Conservation (phyloP, 2,113 vertebrate species). For the Leptosomus discolor region DNA sequence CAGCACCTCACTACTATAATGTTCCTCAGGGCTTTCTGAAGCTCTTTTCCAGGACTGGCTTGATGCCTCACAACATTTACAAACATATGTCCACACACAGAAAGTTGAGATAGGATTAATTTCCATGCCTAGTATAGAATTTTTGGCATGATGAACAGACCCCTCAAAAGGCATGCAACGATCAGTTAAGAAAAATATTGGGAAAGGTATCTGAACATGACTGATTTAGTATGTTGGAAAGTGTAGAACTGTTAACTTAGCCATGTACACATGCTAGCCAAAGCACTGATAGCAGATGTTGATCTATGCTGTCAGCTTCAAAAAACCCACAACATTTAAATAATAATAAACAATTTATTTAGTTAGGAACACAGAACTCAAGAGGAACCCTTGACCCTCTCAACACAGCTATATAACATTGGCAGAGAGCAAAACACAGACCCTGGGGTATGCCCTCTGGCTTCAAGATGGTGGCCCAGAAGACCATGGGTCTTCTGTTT, state of each 20-base stretch:
- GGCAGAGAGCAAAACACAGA: background rate
- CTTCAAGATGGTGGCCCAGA: background rate
- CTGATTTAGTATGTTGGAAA: background rate
- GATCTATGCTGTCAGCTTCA: background rate
- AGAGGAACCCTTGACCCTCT: too few relatives aligned
- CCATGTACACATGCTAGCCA: background rate
- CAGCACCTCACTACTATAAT: background rate
- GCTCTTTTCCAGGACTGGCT: background rate
- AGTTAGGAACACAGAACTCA: background rate
- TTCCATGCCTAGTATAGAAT: background rate
- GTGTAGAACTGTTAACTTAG: background rate
- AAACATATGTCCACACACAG: background rate
- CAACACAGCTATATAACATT: background rate
- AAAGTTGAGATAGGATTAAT: background rate
- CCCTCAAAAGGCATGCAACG: background rate
- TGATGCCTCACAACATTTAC: background rate
- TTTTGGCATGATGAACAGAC: background rate
- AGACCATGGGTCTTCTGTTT: fast-evolving
- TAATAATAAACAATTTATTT: background rate
- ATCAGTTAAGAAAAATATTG: background rate
- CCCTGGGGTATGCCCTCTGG: background rate
- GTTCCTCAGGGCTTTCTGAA: background rate
- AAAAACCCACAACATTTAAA: background rate
- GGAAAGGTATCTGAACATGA: background rate
- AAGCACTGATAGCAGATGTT: background rate